phyloP scores from a whole-genome alignment of 2,888 invertebrate species.

The Pristionchus fissidentatus region DNA sequence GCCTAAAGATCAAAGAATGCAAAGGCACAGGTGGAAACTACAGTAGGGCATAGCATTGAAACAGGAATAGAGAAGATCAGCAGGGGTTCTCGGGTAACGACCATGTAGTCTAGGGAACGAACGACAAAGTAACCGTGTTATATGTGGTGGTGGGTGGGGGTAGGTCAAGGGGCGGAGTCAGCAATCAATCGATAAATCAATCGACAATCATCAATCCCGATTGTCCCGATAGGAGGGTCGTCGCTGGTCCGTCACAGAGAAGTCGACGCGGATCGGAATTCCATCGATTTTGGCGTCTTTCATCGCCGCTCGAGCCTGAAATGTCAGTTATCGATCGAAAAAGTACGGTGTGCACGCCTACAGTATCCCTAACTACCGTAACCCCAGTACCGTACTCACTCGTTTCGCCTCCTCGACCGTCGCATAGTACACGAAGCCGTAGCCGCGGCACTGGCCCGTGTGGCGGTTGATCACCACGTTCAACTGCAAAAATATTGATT shows the following conservation, averaged over 20 bases:
- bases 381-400: background rate
- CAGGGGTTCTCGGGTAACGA: background rate
- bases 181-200: background rate
- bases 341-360: background rate
- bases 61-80: background rate
- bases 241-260: slow-evolving; percentile 42
- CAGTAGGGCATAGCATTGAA: background rate
- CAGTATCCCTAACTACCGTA: background rate
- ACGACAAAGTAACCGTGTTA: background rate
- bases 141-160: background rate
- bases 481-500: slow-evolving; percentile 9
- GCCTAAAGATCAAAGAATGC: too few relatives aligned
- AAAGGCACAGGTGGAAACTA: too few relatives aligned
- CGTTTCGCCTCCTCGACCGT: slow-evolving; percentile 35
- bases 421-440: slow-evolving; percentile 29
- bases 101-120: background rate
- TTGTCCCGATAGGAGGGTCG: slow-evolving; percentile 5
- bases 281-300: slow-evolving; percentile 40
- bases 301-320: slow-evolving; percentile 42
- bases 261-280: slow-evolving; percentile 42
- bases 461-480: slow-evolving; percentile 35
- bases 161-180: slow-evolving; percentile 15
- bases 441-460: slow-evolving; percentile 41
- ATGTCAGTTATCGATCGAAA: background rate
- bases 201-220: background rate